Conservation (phyloP, 2,797 vertebrate species). For the Leptoclinus maculatus region DNA sequence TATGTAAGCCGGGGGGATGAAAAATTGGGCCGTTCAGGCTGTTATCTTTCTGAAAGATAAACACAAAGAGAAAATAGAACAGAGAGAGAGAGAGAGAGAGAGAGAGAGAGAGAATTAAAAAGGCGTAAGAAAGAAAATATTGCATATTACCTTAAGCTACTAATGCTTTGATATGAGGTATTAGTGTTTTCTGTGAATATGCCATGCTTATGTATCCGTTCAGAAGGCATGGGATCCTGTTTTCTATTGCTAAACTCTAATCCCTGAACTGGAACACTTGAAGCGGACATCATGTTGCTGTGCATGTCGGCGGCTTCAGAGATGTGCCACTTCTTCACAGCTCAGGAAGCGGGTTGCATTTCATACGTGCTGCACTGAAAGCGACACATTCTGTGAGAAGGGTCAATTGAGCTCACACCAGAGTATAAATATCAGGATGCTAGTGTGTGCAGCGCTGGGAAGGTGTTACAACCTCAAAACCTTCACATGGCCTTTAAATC, state of each 20-base stretch:
- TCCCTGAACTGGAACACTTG: neutral
- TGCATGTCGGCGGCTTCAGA: slow-evolving; percentile 15
- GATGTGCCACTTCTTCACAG: neutral
- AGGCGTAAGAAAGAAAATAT: neutral
- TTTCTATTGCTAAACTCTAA: neutral
- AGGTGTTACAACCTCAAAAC: slow-evolving; percentile 7
- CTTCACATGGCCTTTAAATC: slow-evolving; percentile 24
- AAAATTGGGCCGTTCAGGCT: slow-evolving; percentile 2
- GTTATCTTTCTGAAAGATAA: slow-evolving; percentile 10
- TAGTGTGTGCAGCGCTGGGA: slow-evolving; percentile 47
- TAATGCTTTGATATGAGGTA: slow-evolving; percentile 1
- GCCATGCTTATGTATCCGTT: neutral
- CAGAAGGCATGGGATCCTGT: neutral
- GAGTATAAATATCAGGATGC: slow-evolving; percentile 5
- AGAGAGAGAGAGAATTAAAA: neutral
- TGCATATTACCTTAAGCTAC: neutral
- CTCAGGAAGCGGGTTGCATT: neutral
- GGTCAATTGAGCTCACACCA: slow-evolving; percentile 6
- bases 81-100: neutral
- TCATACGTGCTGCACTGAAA: slow-evolving; percentile 2
- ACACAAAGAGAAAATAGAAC: neutral
- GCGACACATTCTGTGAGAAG: slow-evolving; percentile 1
- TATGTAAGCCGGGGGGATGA: neutral
- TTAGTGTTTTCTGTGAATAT: neutral
- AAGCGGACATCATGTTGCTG: neutral